phyloP scores from a whole-genome alignment of 2,797 vertebrate genomes.

The Anas georgica region DNA sequence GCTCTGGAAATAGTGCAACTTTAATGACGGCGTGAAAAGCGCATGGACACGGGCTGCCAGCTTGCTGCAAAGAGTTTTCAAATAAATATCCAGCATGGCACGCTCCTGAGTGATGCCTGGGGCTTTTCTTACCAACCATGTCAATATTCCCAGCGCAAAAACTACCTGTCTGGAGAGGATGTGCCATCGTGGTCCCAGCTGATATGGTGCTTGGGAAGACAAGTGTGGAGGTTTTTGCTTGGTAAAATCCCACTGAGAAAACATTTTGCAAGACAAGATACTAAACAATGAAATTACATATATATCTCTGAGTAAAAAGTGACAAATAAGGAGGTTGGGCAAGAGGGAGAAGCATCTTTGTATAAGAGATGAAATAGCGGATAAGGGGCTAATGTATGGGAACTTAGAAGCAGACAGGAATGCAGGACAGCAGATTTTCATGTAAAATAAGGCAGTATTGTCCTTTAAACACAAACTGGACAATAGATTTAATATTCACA shows the following conservation, averaged over 20 bases:
- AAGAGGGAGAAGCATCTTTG: neutral
- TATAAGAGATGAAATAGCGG: neutral
- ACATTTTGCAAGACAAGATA: neutral
- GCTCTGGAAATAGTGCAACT: conserved; percentile 33
- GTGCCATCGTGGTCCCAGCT: neutral
- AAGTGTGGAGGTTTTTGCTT: neutral
- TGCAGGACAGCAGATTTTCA: neutral
- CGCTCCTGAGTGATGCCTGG: rapidly evolving
- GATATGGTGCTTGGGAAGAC: neutral
- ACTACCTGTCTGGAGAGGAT: rapidly evolving
- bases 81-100: neutral
- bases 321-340: neutral
- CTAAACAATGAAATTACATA: neutral
- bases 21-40: neutral
- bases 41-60: neutral
- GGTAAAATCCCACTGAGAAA: neutral
- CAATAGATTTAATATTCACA: neutral
- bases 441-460: neutral
- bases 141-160: neutral
- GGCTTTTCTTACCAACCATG: neutral
- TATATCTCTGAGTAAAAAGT: neutral
- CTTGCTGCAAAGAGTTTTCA: neutral
- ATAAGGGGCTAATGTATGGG: neutral
- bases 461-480: neutral
- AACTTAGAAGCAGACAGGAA: neutral